These are phyloP conservation scores for Lutjanus campechanus DNA, from an alignment of 2,797 vertebrate genomes.

Conservation along the genomic window DNA sequence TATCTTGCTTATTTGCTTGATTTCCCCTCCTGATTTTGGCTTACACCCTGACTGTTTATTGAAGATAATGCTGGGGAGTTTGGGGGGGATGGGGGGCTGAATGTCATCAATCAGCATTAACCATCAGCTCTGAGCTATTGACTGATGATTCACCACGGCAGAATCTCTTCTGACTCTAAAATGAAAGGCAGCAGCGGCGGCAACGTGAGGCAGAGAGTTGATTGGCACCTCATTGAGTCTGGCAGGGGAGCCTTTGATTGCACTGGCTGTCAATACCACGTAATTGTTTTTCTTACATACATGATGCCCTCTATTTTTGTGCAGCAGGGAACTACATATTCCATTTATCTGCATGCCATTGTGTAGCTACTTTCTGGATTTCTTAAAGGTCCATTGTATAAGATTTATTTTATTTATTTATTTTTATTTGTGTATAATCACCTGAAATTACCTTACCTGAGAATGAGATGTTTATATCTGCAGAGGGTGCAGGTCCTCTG, in stretches of 20 bases:
- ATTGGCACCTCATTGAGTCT: conserved; percentile 88
- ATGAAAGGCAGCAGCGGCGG: conserved; percentile 81
- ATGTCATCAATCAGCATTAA: conserved; percentile 87
- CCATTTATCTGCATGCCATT: conserved; percentile 22
- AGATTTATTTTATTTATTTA: background rate
- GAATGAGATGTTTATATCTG: no score
- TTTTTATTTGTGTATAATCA: background rate
- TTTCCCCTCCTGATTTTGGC: conserved; percentile 33
- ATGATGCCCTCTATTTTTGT: conserved; percentile 62
- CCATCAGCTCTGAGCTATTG: conserved; percentile 84
- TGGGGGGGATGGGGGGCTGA: conserved; percentile 46
- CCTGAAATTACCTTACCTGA: no score
- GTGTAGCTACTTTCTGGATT: background rate
- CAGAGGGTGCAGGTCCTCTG: no score
- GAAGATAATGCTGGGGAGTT: conserved; percentile 38
- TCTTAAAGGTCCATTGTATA: no score
- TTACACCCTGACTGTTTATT: conserved; percentile 41
- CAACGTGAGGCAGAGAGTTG: conserved; percentile 81
- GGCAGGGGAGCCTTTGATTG: conserved; percentile 86
- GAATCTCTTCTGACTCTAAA: conserved; percentile 82
- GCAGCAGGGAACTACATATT: conserved; percentile 27
- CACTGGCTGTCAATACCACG: conserved; percentile 82
- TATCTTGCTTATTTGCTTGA: conserved; percentile 4
- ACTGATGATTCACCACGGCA: conserved; percentile 83
- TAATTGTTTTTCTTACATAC: conserved; percentile 83